phyloP scores from a whole-genome alignment of 2,797 vertebrate species.

The Babyrousa celebensis region DNA sequence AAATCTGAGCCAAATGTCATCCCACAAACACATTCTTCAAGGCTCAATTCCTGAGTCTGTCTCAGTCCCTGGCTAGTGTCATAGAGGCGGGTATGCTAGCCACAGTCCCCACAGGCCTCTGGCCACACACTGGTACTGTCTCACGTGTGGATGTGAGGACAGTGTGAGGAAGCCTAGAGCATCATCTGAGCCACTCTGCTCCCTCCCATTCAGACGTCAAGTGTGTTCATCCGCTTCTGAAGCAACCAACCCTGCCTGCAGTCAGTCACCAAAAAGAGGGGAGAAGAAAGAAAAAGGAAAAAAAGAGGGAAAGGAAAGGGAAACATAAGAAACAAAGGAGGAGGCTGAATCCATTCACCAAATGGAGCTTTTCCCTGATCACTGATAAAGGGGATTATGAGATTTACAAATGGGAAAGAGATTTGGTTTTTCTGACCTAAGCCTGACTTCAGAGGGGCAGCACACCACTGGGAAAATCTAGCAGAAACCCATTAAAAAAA shows the following conservation, averaged over 20 bases:
- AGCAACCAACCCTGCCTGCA: conserved; percentile 76
- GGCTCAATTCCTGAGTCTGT: not conserved
- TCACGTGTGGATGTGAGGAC: conserved; percentile 94
- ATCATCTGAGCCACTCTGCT: conserved; percentile 88
- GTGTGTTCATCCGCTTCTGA: conserved; percentile 95
- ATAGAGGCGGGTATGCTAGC: conserved; percentile 95
- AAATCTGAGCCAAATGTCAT: not conserved
- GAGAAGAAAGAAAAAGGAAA: not conserved
- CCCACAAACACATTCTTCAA: not conserved
- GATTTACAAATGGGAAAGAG: conserved; percentile 70
- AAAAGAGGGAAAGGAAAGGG: not conserved
- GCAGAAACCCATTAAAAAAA: conserved; percentile 1
- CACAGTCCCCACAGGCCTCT: conserved; percentile 92
- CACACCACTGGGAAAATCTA: conserved; percentile 13
- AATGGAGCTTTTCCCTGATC: conserved; percentile 70
- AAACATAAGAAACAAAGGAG: conserved; percentile 57
- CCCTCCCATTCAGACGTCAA: conserved; percentile 94
- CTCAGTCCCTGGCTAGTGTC: conserved; percentile 93
- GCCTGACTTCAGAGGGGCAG: conserved; percentile 39
- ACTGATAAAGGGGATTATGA: conserved; percentile 73
- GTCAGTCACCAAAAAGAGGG: not conserved
- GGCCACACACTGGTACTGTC: conserved; percentile 96
- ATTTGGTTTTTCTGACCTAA: conserved; percentile 80
- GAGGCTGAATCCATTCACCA: conserved; percentile 78
- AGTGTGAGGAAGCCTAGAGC: conserved; percentile 90